Conservation (phyloP, 2,888 invertebrate species). For the Zeuzera pyrina region DNA sequence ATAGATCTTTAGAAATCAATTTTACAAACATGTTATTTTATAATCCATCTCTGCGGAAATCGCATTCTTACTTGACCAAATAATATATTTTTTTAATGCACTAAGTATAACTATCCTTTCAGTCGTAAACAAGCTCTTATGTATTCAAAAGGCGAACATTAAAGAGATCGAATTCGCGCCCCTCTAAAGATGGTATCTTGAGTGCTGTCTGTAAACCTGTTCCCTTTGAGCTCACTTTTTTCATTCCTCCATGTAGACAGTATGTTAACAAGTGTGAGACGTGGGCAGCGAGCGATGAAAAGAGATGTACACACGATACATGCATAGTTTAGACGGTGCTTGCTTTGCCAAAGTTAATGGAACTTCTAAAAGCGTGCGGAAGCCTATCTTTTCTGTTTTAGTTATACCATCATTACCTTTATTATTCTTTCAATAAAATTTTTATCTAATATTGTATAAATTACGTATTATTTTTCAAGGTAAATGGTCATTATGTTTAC, state of each 20-base stretch:
- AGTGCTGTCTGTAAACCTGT: constrained; percentile 27
- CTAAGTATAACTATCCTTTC: neutral
- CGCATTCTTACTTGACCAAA: neutral
- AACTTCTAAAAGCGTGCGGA: constrained; percentile 40
- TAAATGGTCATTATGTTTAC: no score
- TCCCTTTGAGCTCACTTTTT: constrained; percentile 46
- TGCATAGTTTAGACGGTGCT: constrained; percentile 53
- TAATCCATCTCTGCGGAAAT: neutral
- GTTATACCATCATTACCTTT: no score
- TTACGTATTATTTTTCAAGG: no score
- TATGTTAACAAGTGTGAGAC: constrained; percentile 43
- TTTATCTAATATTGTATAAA: no score
- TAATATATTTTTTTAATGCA: neutral
- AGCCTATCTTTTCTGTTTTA: no score
- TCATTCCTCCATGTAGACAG: constrained; percentile 36
- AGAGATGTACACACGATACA: constrained; percentile 66
- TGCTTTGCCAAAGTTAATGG: constrained; percentile 66
- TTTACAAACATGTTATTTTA: constrained; percentile 20
- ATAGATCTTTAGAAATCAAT: no score
- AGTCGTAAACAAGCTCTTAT: neutral
- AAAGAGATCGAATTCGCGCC: constrained; percentile 46
- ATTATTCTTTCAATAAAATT: no score
- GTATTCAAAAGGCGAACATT: constrained; percentile 22
- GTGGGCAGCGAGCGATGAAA: constrained; percentile 48
- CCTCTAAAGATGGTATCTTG: constrained; percentile 42